phyloP scores from a whole-genome alignment of 2,888 invertebrate genomes.

The Stegana nigrithorax region DNA sequence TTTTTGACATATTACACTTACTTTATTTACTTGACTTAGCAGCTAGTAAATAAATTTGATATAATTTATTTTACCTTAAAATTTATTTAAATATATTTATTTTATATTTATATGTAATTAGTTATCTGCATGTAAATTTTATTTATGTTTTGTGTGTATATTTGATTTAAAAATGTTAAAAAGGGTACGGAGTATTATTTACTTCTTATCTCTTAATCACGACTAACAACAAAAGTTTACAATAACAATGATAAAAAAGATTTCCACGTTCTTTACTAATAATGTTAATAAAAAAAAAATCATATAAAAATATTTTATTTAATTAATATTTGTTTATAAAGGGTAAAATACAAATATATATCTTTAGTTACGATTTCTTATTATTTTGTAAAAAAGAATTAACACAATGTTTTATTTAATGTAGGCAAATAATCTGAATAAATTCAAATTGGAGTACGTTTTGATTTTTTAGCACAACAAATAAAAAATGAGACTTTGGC shows the following conservation, averaged over 20 bases:
- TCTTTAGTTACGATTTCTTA: constrained; percentile 18
- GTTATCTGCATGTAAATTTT: constrained; percentile 39
- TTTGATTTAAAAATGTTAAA: constrained; percentile 45
- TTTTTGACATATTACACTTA: background rate
- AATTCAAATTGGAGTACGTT: constrained; percentile 27
- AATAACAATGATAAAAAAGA: constrained; percentile 31
- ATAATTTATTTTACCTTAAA: constrained; percentile 32
- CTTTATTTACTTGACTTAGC: constrained; percentile 35
- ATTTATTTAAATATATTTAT: constrained; percentile 41
- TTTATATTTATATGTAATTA: constrained; percentile 31
- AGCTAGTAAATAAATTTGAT: constrained; percentile 50
- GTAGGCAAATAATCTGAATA: constrained; percentile 35
- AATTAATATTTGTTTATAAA: background rate
- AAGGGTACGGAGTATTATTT: constrained; percentile 50
- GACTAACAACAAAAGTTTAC: constrained; percentile 55
- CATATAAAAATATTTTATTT: background rate
- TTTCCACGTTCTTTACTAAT: background rate
- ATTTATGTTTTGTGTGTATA: constrained; percentile 45
- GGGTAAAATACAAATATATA: constrained; percentile 25
- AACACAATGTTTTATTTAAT: background rate
- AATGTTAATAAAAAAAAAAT: constrained; percentile 5
- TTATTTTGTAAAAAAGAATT: constrained; percentile 20
- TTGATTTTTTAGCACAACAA: constrained; percentile 21
- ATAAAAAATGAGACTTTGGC: constrained; percentile 42
- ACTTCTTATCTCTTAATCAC: constrained; percentile 32